phyloP scores from a whole-genome alignment of 2,113 vertebrate species.

The Hepsetus odoe region DNA sequence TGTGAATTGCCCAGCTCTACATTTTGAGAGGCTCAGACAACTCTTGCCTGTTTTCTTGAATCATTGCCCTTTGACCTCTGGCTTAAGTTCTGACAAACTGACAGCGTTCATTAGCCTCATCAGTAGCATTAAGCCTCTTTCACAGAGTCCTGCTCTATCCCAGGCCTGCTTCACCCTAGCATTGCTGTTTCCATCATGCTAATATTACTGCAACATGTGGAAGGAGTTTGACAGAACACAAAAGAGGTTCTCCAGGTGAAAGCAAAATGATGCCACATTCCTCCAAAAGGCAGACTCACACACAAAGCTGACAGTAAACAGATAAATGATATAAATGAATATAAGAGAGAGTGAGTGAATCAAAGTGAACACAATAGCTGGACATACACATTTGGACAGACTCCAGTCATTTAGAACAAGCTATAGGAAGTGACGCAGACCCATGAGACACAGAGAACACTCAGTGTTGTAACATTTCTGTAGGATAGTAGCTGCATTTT shows the following conservation, averaged over 20 bases:
- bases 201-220: constrained; percentile 27
- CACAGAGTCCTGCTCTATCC: constrained; percentile 18
- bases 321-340: not conserved
- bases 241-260: constrained; percentile 7
- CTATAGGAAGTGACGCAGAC: not conserved
- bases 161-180: not conserved
- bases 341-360: not conserved
- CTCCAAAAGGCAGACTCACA: not conserved
- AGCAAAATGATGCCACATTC: not conserved
- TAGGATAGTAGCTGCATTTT: not conserved
- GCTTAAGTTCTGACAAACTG: constrained; percentile 63
- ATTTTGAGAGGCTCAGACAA: too few relatives aligned
- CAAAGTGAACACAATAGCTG: not conserved
- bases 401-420: not conserved
- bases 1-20: too few relatives aligned
- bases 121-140: constrained; percentile 60
- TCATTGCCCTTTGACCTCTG: constrained; percentile 65
- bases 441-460: not conserved
- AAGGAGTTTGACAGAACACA: constrained; percentile 5
- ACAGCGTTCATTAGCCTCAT: constrained; percentile 69
- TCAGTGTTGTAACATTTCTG: not conserved
- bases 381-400: not conserved
- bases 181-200: not conserved
- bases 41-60: constrained; percentile 60
- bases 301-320: not conserved